Evolutionary conservation across 2,888 invertebrate species (phyloP), one percentile per base, ranked within the genome.

Genomic region (Drosophila prostipennis): DNA sequence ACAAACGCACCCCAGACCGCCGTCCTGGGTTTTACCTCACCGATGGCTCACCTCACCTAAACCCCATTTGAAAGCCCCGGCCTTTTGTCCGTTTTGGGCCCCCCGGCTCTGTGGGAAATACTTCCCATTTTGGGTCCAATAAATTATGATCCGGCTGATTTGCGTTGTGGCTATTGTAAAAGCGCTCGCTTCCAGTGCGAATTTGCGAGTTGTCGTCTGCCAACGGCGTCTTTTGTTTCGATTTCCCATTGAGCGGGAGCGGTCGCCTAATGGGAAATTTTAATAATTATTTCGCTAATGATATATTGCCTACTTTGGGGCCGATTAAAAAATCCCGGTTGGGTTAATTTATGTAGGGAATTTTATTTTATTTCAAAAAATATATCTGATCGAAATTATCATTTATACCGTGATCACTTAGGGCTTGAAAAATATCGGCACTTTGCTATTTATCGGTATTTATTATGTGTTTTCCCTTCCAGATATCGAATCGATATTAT

Each of bases 141-240:
- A 86, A 86, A 86, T 88, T 86, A 89, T 89, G 89, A 86, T 86
- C 89, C 74, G 78, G 86, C 80, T 74, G 89, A 78, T 86, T 88
- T 87, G 45, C 70, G 45, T 68, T 72, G 71, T 74, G 49, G 40
- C 54, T 56, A 58, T 64, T 79, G 79, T 72, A 23, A 48, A 63
- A 51, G 61, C 23, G 39, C 8, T 26, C 11, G 43, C 19, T 23
- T 14, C 16, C 16, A 64, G 51, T 19, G 42, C 6, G 34, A 36
- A 32, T 58, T 55, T 64, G 52, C 61, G 46, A 32, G 16, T 14
- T 45, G 36, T 29, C 42, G 48, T 49, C 74, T 63, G 64, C 37
- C 4, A 32, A 2, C 19, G 42, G 36, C 32, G 34, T 45, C 36
- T 51, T 43, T 70, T 68, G 70, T 69, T 46, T 46, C 26, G 37